Evolutionary conservation across 2,113 vertebrate species (phyloP).

Genomic region (Heterotis niloticus): DNA sequence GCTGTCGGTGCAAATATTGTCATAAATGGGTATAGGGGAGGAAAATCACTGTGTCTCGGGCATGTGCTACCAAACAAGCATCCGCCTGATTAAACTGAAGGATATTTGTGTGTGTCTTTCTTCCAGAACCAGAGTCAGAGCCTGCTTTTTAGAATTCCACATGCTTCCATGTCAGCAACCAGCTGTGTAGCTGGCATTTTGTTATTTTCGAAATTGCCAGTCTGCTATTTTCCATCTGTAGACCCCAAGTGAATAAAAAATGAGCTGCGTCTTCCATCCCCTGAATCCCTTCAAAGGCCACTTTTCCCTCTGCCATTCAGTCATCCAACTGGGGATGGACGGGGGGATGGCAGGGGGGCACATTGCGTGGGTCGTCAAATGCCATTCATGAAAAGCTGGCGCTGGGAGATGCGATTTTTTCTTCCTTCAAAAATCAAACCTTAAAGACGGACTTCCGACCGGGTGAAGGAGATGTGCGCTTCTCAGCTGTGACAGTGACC

Average conservation of each 20-base stretch:
- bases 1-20: not conserved
- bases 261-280: not conserved
- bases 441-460: slow-evolving; percentile 11
- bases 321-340: not conserved
- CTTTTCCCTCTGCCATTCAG: slow-evolving; percentile 2
- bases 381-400: slow-evolving; percentile 11
- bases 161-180: not conserved
- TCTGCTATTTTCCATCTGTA: not conserved
- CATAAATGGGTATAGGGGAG: not conserved
- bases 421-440: slow-evolving; percentile 5
- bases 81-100: no score
- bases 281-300: not conserved
- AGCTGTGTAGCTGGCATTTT: not conserved
- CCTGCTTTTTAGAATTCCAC: not conserved
- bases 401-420: not conserved
- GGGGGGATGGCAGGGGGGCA: not conserved
- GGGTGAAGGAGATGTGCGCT: slow-evolving; percentile 7
- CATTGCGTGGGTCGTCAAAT: slow-evolving; percentile 10
- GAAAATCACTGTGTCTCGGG: no score
- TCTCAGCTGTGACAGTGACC: slow-evolving; percentile 34
- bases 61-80: not conserved
- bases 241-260: not conserved
- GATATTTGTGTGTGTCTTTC: no score
- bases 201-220: not conserved
- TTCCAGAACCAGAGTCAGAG: not conserved